Base-by-base conservation (phyloP, 2,888 invertebrate genomes). In the Cenopis cana region DNA sequence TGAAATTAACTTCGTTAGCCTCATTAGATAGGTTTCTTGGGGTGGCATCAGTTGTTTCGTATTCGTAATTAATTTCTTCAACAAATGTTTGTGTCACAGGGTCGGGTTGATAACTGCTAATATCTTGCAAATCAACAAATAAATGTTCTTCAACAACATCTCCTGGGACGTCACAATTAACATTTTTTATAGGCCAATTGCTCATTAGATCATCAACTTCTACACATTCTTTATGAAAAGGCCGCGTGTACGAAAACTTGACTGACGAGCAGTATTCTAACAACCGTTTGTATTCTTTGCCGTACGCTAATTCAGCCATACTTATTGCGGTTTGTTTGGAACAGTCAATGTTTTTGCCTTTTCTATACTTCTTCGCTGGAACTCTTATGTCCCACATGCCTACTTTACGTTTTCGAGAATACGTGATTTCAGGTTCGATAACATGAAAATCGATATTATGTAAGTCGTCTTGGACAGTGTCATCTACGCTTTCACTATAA, bases 331-430 rank as follows among this genome's bases (percentile, higher is more conserved):
- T 83, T 49, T 85, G 75, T 82, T 87, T 92, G 8, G 88, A 85
- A 69, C 81, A 80, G 74, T 93, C 90, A 67, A 93, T 93, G 74
- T 90, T 85, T 81, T 89, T 93, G 5, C 88, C 84, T 81, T 91
- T 91, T 74, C 90, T 84, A 62, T 90, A 90, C 76, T 68, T 70
- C 36, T 65, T 66, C 36, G 41, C 65, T 17, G 62, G n/a, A 11
- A 66, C 24, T 54, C 60, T 59, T 12, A 59, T 46, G 74, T 89
- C 86, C 29, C 75, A 68, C 77, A 82, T 80, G 57, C 84, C 81
- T 56, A 78, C 77, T 78, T 90, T 91, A 49, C 91, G 87, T 80
- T 93, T 78, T 74, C 74, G 82, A 0, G 83, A 81, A 75, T 91
- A 91, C 6, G 91, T 90, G 65, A 75, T 64, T 73, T 81, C 83